Percentiles rank a stretch among this genome's conserved stretches.
These are phyloP conservation scores for Eledona agricola DNA, from an alignment of 2,888 invertebrate genomes.

Conservation along the genomic window DNA sequence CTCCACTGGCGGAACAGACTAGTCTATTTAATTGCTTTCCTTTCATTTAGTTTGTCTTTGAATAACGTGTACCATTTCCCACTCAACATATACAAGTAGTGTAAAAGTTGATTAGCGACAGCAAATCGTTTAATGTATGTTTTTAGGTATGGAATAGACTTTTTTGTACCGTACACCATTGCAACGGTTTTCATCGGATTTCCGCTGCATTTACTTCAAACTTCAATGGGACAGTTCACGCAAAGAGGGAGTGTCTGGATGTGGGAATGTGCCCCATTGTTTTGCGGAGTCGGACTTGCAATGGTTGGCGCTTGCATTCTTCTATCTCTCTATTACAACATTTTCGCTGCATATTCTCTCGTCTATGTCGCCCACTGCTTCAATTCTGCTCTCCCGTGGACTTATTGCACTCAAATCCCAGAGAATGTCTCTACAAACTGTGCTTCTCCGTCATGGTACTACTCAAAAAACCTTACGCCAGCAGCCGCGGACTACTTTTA, in stretches of 20 bases:
- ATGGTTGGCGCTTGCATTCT: slow-evolving; percentile 60
- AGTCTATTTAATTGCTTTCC: slow-evolving; percentile 27
- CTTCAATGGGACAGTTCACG: slow-evolving; percentile 62
- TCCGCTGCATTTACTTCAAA: slow-evolving; percentile 63
- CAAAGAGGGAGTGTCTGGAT: slow-evolving; percentile 63
- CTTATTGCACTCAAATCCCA: slow-evolving; percentile 18
- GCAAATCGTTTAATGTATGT: no score
- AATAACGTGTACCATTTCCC: slow-evolving; percentile 36
- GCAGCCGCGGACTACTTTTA: slow-evolving; percentile 31
- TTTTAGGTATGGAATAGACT: slow-evolving; percentile 42
- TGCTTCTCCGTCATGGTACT: slow-evolving; percentile 2
- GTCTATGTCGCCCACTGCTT: slow-evolving; percentile 62
- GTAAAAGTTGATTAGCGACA: no score
- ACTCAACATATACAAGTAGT: slow-evolving; percentile 23
- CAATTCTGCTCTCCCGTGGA: slow-evolving; percentile 64
- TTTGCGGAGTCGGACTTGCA: slow-evolving; percentile 62
- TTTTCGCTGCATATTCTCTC: slow-evolving; percentile 61
- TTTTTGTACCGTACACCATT: slow-evolving; percentile 62
- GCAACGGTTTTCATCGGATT: slow-evolving; percentile 62
- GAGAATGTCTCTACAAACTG: slow-evolving; percentile 18
- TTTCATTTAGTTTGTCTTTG: slow-evolving; percentile 32
- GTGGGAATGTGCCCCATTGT: slow-evolving; percentile 64
- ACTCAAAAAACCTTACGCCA: not conserved
- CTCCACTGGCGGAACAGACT: slow-evolving; percentile 30
- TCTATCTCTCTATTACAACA: slow-evolving; percentile 59